Base-by-base conservation (phyloP, 2,888 invertebrate species). In the Stenoptilia bipunctidactyla region DNA sequence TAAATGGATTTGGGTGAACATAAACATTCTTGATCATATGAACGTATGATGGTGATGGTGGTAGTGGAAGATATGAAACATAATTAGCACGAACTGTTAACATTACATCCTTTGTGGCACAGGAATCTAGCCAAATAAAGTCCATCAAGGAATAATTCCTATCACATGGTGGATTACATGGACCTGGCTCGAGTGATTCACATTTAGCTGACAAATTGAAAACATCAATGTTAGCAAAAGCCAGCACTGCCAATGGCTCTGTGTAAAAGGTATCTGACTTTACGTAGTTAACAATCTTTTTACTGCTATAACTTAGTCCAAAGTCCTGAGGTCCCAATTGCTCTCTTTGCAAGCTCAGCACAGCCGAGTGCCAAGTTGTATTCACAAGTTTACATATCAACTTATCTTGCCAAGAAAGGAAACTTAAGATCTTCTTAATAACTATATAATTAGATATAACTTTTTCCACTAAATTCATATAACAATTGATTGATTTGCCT, bases 381-480 rank as follows among this genome's bases (percentile, higher is more conserved):
- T 74, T 75, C 3, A 84, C 84, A 54, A 58, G 56, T 45, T 69
- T 69, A 41, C 73, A 71, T 8, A 76, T 40, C 39, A 69, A 46
- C 49, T 79, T 75, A 2, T 84, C 80, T 47, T 75, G 83, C 85
- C 84, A 85, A 15, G 56, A 47, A 38, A 80, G 52, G 42, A 67
- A 62, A 47, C 70, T 67, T 1, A 85, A 49, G 33, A 84, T 77
- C 40, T 71, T 64, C 47, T 74, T 83, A 14, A 65, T 69, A 45
- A 84, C 73, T n/a, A 84, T 62, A 51, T 83, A 84, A 48, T 84
- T 84, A 15, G 54, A 58, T 39, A 66, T 62, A 3, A 79, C 62
- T 41, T 66, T 66, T 38, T 76, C 71, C 37, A 66, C 40, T 38
- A 77, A 45, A 47, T 47, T 55, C 41, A 48, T 52, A 36, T 58